Conservation (phyloP, 2,888 invertebrate species). For the Thalpophila matura region DNA sequence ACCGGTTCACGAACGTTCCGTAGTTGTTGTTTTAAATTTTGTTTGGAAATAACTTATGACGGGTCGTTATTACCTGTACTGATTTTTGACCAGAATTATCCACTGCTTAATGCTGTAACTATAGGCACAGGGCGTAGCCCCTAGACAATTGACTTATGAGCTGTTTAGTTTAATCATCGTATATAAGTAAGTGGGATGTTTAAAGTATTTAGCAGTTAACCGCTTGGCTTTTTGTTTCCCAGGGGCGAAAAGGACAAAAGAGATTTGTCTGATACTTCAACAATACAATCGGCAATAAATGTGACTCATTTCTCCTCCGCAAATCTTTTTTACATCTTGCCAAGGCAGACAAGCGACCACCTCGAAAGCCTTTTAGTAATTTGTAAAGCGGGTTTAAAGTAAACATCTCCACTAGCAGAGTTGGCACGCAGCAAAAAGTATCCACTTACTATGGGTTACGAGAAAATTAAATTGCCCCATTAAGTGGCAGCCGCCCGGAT, state of each 20-base stretch:
- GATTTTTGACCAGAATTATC: no score
- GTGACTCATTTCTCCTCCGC: not conserved
- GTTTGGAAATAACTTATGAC: constrained; percentile 5
- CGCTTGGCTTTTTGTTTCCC: no score
- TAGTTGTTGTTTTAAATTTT: constrained; percentile 17
- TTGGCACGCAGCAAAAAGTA: constrained; percentile 69
- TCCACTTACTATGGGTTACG: constrained; percentile 71
- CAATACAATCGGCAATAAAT: no score
- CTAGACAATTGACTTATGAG: no score
- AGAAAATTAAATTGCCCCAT: constrained; percentile 85
- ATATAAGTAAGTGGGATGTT: no score
- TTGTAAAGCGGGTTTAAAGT: constrained; percentile 53
- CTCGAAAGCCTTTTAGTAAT: constrained; percentile 43
- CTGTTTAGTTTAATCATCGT: no score
- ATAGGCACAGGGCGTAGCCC: no score
- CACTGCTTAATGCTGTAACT: no score
- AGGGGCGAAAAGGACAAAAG: no score
- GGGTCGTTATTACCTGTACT: no score
- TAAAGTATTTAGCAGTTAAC: no score
- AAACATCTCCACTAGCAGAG: constrained; percentile 42
- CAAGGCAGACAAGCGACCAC: not conserved
- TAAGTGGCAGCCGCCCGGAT: constrained; percentile 73
- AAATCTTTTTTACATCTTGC: not conserved
- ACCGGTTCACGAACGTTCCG: constrained; percentile 9
- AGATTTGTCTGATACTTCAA: no score